These are phyloP conservation scores for Hydrotaea cyrtoneurina DNA, from an alignment of 2,888 invertebrate genomes.

Conservation along the genomic window DNA sequence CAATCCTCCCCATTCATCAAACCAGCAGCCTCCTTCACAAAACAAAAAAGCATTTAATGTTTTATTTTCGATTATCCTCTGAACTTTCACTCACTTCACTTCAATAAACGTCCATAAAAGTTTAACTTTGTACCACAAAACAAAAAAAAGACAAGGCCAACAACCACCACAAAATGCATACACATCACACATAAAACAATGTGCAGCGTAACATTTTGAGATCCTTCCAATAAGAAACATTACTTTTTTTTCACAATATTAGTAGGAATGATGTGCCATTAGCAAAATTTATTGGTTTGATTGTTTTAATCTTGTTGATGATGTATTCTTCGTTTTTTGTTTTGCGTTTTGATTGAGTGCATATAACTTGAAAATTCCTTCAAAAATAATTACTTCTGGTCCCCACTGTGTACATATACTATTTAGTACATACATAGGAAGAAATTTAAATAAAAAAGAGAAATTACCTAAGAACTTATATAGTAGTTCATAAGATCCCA, in stretches of 20 bases:
- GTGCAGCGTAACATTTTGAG: not conserved
- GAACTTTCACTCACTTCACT: not conserved
- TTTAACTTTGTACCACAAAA: constrained; percentile 54
- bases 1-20: not conserved
- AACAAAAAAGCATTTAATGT: constrained; percentile 52
- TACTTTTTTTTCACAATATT: constrained; percentile 12
- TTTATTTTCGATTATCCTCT: constrained; percentile 34
- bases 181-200: not conserved
- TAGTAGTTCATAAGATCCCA: not conserved
- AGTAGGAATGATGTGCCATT: constrained; percentile 50
- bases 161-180: not conserved
- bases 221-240: not conserved
- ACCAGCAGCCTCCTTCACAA: constrained; percentile 4
- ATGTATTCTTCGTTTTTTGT: constrained; percentile 12
- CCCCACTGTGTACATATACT: constrained; percentile 6
- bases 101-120: constrained; percentile 54
- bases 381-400: constrained; percentile 25
- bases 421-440: not conserved
- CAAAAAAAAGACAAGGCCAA: constrained; percentile 25
- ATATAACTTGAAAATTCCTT: constrained; percentile 1
- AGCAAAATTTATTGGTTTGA: constrained; percentile 36
- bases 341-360: not conserved
- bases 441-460: not conserved
- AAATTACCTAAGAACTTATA: not conserved
- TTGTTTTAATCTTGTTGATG: constrained; percentile 36